phyloP scores from a whole-genome alignment of 1,140 invertebrate genomes.

The Mercenaria mercenaria region DNA sequence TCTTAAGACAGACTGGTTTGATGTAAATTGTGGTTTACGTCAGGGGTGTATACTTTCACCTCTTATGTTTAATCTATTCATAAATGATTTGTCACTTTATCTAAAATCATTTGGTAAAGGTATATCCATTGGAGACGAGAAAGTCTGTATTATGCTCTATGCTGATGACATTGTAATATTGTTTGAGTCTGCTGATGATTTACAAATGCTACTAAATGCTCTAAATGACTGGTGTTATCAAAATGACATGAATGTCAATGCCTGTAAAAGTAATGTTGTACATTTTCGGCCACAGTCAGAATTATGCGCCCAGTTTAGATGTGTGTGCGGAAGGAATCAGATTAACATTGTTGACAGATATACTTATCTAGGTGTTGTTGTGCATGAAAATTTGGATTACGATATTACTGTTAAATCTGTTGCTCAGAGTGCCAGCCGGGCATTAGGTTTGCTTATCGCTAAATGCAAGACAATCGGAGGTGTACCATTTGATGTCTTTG shows the following conservation, averaged over 20 bases:
- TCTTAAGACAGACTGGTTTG: constrained; percentile 26
- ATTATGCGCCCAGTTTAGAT: not conserved
- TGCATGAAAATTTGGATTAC: constrained; percentile 1
- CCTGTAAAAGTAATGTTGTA: constrained; percentile 46
- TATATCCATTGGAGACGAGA: not conserved
- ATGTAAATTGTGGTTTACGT: not conserved
- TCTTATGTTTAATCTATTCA: constrained; percentile 43
- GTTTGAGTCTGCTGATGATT: not conserved
- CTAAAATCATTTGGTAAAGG: constrained; percentile 33
- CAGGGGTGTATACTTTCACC: constrained; percentile 54
- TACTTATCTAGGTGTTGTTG: constrained; percentile 49
- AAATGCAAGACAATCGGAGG: constrained; percentile 31
- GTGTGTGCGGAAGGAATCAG: not conserved
- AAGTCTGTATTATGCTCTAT: constrained; percentile 15
- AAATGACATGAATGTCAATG: constrained; percentile 35
- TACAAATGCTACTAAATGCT: constrained; percentile 25
- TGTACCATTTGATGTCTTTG: constrained; percentile 16
- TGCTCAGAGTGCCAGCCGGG: constrained; percentile 28
- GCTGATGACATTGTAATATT: constrained; percentile 51
- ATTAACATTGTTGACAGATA: constrained; percentile 39
- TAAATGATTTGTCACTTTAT: constrained; percentile 42
- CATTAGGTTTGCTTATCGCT: constrained; percentile 17
- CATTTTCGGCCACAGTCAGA: constrained; percentile 22
- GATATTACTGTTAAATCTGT: not conserved
- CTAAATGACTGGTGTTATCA: constrained; percentile 39